These are phyloP conservation scores for Mesitornis unicolor DNA, from an alignment of 2,113 vertebrate genomes.

Conservation along the genomic window DNA sequence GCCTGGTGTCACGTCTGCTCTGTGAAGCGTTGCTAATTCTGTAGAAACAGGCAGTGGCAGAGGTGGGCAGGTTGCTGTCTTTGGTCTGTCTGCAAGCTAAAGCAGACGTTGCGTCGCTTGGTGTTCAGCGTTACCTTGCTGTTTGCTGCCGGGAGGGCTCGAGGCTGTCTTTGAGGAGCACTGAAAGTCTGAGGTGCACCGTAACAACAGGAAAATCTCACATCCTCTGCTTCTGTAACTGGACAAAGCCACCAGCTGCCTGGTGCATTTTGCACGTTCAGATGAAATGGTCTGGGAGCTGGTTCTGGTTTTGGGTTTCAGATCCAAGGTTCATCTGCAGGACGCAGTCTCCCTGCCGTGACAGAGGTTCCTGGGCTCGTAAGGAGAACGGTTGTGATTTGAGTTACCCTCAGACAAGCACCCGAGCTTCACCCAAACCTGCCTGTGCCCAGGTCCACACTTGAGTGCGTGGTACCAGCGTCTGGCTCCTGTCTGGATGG, in stretches of 20 bases:
- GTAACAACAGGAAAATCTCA: neutral
- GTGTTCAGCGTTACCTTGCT: neutral
- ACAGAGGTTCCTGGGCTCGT: neutral
- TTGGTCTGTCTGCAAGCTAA: neutral
- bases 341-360: accelerated
- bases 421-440: neutral
- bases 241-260: neutral
- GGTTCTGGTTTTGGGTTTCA: neutral
- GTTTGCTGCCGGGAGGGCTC: neutral
- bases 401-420: neutral
- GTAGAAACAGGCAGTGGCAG: neutral
- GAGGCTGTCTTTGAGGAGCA: neutral
- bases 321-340: neutral
- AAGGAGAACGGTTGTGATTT: neutral
- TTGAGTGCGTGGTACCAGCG: accelerated
- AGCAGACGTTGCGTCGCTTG: neutral
- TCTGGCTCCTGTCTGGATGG: neutral
- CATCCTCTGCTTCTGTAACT: neutral
- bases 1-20: neutral
- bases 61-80: neutral
- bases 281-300: neutral
- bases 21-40: neutral
- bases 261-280: neutral
- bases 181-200: neutral
- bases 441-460: neutral